Evolutionary conservation across 2,888 invertebrate genomes (phyloP).

Genomic region (Liposcelis brunnea): DNA sequence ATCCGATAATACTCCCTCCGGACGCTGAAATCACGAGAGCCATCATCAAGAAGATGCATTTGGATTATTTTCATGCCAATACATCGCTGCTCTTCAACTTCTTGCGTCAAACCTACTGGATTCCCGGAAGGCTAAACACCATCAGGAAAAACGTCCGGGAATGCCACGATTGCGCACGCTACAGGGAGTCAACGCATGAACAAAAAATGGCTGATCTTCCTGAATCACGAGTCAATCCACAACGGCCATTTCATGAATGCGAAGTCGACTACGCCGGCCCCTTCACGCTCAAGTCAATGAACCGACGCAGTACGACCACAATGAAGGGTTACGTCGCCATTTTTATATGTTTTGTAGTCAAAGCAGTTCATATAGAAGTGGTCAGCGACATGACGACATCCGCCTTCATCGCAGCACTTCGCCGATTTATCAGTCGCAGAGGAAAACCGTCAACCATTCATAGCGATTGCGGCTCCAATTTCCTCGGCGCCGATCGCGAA

Average conservation of each 20-base stretch:
- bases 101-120: slow-evolving; percentile 28
- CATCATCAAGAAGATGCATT: slow-evolving; percentile 8
- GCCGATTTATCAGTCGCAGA: slow-evolving; percentile 18
- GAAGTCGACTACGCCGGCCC: slow-evolving; percentile 20
- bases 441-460: slow-evolving; percentile 16
- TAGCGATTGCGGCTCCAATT: slow-evolving; percentile 20
- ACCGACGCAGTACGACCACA: slow-evolving; percentile 12
- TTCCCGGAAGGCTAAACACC: slow-evolving; percentile 10
- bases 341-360: slow-evolving; percentile 19
- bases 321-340: slow-evolving; percentile 14
- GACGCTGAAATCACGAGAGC: slow-evolving; percentile 10
- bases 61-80: slow-evolving; percentile 5
- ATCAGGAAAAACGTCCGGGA: slow-evolving; percentile 7
- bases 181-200: slow-evolving; percentile 12
- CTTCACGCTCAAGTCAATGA: slow-evolving; percentile 15
- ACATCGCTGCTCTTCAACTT: slow-evolving; percentile 1
- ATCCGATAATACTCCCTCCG: slow-evolving; percentile 12
- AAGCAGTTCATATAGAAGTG: slow-evolving; percentile 19
- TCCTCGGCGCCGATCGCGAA: slow-evolving; percentile 17
- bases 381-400: slow-evolving; percentile 16
- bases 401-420: slow-evolving; percentile 16
- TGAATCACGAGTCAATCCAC: slow-evolving; percentile 14
- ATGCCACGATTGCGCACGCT: slow-evolving; percentile 13
- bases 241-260: slow-evolving; percentile 17
- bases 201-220: slow-evolving; percentile 21